Evolutionary conservation across 2,113 vertebrate species (phyloP), one percentile per base, ranked within the genome.

Genomic region (Terrapene triunguis): DNA sequence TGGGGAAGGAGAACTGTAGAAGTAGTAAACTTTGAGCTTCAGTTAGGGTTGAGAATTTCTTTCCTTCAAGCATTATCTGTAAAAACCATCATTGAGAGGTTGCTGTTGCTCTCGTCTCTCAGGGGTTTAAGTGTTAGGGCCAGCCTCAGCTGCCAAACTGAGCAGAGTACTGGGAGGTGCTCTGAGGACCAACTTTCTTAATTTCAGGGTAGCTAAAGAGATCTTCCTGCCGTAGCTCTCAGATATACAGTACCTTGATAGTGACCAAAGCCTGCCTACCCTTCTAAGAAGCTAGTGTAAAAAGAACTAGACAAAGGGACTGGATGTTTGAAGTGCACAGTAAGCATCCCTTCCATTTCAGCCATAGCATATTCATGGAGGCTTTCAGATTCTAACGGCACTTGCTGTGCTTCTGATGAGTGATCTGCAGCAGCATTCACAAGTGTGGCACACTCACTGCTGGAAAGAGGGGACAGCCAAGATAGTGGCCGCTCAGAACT

Each of bases 391-490:
- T 91, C 74, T 85, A 3, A 0, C 35, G 76, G 84, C 80, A 35
- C 50, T 17, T 21, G 1, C n/a, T 0, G 0, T 38, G 44, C n/a
- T 38, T 21, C 78, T 55, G 51, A 10, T 27, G 1, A 25, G 72
- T 0, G 4, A 24, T 50, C 83, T 10, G 22, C 4, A 10, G 88
- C 62, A 93, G 87, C 10, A 2, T 0, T 35, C 1, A 21, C 8
- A 0, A 2, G 2, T 2, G 25, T 93, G 82, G 72, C 5, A 0
- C 84, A 76, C 35, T 0, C 42, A 1, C 0, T 25, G 11, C 32
- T 57, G 83, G 87, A 92, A 94, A 92, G 92, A 48, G 78, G 81
- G 94, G 87, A 95, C 82, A 95, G 96, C 93, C 94, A 82, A 82
- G 92, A 25, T 2, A 5, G 38, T 25, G 57, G 87, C 0, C 0